A percentile compares a stretch with the other conserved stretches of the same genome.
These are phyloP conservation scores for Andrena hattorfiana DNA, from an alignment of 2,888 invertebrate species.

Conservation along the genomic window DNA sequence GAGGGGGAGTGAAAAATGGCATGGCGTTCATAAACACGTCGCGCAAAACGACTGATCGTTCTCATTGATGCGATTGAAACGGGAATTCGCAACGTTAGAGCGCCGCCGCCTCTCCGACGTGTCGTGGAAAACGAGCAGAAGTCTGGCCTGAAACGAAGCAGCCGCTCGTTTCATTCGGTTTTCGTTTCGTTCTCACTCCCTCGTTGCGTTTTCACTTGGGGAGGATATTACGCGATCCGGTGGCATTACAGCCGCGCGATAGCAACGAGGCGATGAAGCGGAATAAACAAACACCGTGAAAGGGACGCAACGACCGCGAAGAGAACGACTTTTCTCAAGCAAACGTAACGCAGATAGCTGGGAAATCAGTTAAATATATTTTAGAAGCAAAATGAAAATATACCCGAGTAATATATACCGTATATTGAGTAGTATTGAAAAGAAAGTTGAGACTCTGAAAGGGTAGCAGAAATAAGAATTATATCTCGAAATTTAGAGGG, in stretches of 20 bases:
- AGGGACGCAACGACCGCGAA: conserved; percentile 35
- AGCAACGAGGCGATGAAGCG: conserved; percentile 14
- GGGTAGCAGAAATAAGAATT: too few species aligned
- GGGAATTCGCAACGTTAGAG: conserved; percentile 24
- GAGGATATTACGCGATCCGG: conserved; percentile 55
- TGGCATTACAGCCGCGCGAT: conserved; percentile 13
- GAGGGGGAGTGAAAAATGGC: not conserved
- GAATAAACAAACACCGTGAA: conserved; percentile 30
- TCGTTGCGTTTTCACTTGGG: conserved; percentile 46
- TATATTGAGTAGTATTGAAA: too few species aligned
- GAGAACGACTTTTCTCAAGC: not conserved
- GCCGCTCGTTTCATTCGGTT: conserved; percentile 65
- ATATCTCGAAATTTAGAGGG: too few species aligned
- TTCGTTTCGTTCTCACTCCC: conserved; percentile 57
- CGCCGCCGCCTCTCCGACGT: conserved; percentile 57
- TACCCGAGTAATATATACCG: too few species aligned
- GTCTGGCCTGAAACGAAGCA: conserved; percentile 56
- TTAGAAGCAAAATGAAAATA: too few species aligned
- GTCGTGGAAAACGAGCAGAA: conserved; percentile 68
- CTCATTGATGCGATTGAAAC: conserved; percentile 59
- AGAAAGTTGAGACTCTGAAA: too few species aligned
- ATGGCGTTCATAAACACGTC: conserved; percentile 25
- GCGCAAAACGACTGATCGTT: conserved; percentile 50
- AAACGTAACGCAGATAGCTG: not conserved
- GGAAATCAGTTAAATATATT: not conserved